Base-by-base conservation (phyloP, 1,140 invertebrate genomes). In the Papilio aristodemus region DNA sequence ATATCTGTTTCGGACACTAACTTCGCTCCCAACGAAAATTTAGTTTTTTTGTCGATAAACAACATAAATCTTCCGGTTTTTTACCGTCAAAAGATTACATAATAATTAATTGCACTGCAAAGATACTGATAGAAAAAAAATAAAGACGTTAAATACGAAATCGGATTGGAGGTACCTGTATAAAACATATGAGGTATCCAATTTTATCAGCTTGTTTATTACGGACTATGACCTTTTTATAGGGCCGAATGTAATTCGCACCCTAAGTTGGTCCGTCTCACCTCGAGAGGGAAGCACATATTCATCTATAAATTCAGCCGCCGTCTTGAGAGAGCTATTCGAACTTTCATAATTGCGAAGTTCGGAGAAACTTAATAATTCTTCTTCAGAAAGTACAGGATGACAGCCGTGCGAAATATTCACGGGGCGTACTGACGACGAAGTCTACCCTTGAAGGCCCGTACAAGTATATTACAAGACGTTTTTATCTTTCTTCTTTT, bases 341-440 rank as follows among this genome's bases (percentile, higher is more conserved):
- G 83, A 91, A 91, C 88, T 91, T 89, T 90, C 88, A 90, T 91
- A 91, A 91, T 91, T 91, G 88, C 85, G 84, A 89, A 91, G 88
- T 91, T 90, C 81, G 85, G 74, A 69, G 83, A 85, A 91, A 91
- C 87, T 91, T 91, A 91, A 91, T 91, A 91, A 91, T 91, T 91
- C 89, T 90, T 91, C 88, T 89, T 91, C 86, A 83, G 83, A 91
- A 91, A 54, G 46, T 54, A 87, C 89, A 72, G 82, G 84, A 90
- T 90, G 89, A 85, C 85, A 83, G 85, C 79, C 86, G 81, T 80
- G 76, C 74, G 81, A 87, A 91, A 88, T 91, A 90, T 90, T 89
- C 89, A 90, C 83, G 69, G 84, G 75, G 86, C 83, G 87, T 91
- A 86, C 77, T 84, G 64, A 54, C 72, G 69, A 60, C 73, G 79